A percentile compares a stretch with the other conserved stretches of the same genome.
Evolutionary conservation across 2,797 vertebrate genomes (phyloP).

Genomic region (Chrysolophus pictus): DNA sequence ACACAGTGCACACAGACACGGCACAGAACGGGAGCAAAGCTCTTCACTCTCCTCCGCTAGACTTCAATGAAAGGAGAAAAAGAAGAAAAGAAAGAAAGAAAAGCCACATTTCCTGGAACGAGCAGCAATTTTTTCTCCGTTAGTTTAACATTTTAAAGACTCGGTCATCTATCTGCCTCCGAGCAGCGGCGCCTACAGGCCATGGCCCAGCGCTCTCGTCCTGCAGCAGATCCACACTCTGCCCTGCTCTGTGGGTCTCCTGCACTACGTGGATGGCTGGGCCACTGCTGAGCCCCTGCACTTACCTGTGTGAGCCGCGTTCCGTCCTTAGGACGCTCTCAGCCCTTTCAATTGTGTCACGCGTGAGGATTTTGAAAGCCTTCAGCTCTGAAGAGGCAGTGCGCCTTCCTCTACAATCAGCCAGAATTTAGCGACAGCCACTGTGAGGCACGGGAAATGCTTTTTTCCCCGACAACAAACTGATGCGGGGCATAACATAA

Average conservation of each 20-base stretch:
- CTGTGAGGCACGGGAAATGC: neutral
- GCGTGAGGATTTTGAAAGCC: slow-evolving; percentile 19
- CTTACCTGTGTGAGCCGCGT: slow-evolving; percentile 29
- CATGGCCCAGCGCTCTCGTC: slow-evolving; percentile 1
- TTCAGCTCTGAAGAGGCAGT: neutral
- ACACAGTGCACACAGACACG: neutral
- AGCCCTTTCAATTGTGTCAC: neutral
- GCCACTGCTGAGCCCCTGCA: slow-evolving; percentile 2
- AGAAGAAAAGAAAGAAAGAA: neutral
- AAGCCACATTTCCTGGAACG: slow-evolving; percentile 57
- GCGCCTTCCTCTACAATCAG: slow-evolving; percentile 43
- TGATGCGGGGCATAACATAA: neutral
- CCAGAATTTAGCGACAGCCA: slow-evolving; percentile 7
- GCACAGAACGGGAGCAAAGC: slow-evolving; percentile 61
- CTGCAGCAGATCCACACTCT: slow-evolving; percentile 25
- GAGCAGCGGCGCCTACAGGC: slow-evolving; percentile 25
- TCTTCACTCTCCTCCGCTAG: slow-evolving; percentile 55
- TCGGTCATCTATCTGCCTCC: neutral
- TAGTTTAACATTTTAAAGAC: slow-evolving; percentile 6
- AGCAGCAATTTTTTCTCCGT: slow-evolving; percentile 32
- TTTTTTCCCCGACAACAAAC: neutral
- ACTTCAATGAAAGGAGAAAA: neutral
- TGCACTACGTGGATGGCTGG: slow-evolving; percentile 41
- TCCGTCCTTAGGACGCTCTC: neutral
- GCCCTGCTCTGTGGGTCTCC: slow-evolving; percentile 24